Percentiles rank a stretch among this genome's conserved stretches.
phyloP scores from a whole-genome alignment of 2,113 vertebrate species.

The Psettodes erumei region DNA sequence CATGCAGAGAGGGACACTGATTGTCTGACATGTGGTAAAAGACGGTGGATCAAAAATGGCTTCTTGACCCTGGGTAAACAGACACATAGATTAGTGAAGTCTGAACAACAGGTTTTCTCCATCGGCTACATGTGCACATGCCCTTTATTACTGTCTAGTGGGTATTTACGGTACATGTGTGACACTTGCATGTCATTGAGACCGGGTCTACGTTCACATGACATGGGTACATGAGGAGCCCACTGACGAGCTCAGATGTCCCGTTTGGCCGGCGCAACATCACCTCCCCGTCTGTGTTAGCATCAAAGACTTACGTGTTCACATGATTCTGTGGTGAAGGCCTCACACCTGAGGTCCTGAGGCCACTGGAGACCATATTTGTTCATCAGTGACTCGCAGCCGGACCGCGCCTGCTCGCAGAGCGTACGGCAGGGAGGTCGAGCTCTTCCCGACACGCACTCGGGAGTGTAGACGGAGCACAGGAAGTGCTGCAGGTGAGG shows the following conservation, averaged over 20 bases:
- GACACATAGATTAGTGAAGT: not conserved
- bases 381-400: conserved; percentile 88
- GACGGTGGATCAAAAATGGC: not conserved
- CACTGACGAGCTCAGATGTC: too few species aligned
- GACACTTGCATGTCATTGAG: too few species aligned
- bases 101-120: not conserved
- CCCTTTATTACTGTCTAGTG: too few species aligned
- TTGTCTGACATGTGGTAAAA: conserved; percentile 78
- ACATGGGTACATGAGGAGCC: too few species aligned
- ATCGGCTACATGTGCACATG: too few species aligned
- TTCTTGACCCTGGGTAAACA: not conserved
- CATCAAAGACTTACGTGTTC: conserved; percentile 58
- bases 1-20: conserved; percentile 86
- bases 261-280: too few species aligned
- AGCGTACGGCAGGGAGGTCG: conserved; percentile 87
- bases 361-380: conserved; percentile 88
- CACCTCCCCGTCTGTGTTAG: too few species aligned
- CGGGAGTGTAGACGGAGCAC: conserved; percentile 88
- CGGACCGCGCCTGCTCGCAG: conserved; percentile 87
- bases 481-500: conserved; percentile 88
- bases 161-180: too few species aligned
- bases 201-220: too few species aligned
- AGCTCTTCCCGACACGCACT: conserved; percentile 87
- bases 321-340: conserved; percentile 77
- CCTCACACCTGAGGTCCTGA: conserved; percentile 83